Evolutionary conservation across 2,113 vertebrate species (phyloP), one percentile per base, ranked within the genome.

Genomic region (Hydropotes inermis): DNA sequence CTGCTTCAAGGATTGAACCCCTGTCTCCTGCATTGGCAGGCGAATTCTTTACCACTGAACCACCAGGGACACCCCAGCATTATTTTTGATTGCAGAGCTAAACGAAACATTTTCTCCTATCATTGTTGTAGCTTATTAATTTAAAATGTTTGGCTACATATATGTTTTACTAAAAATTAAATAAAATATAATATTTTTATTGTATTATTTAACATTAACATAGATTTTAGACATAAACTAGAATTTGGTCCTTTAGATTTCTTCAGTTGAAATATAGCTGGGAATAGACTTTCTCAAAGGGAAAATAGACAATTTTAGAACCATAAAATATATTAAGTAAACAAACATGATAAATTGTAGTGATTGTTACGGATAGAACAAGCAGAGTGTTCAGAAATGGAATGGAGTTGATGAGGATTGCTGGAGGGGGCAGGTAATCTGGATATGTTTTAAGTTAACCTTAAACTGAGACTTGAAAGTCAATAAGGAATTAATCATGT

Each of bases 151-250:
- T 86, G 13, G 12, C 33, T 67, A 5, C 10, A 19, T 36, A 52
- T 61, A 74, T 19, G 47, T 91, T 93, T 95, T 90, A 92, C 47
- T 90, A 78, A 93, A 86, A 81, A 12, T 82, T 83, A 88, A 92
- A n/a, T 87, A 60, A 91, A 89, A 61, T 58, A 28, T 43, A 61
- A 36, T 52, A 84, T 21, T 43, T 74, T 76, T 43, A 43, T 76
- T 76, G 23, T 27, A 9, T 93, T 82, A 81, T 16, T 93, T 81
- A 76, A 93, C 50, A 30, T 15, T 45, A 76, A 74, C 79, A 36
- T 15, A 60, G 60, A 45, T 87, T 91, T 93, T 83, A 82, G 47
- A 39, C 90, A 55, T 64, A 43, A 91, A 76, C 25, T 61, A 4
- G 15, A 83, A 50, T 87, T 19, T 87, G 11, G 10, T 55, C 36